phyloP scores from a whole-genome alignment of 2,113 vertebrate genomes.

The Hipposideros armiger region DNA sequence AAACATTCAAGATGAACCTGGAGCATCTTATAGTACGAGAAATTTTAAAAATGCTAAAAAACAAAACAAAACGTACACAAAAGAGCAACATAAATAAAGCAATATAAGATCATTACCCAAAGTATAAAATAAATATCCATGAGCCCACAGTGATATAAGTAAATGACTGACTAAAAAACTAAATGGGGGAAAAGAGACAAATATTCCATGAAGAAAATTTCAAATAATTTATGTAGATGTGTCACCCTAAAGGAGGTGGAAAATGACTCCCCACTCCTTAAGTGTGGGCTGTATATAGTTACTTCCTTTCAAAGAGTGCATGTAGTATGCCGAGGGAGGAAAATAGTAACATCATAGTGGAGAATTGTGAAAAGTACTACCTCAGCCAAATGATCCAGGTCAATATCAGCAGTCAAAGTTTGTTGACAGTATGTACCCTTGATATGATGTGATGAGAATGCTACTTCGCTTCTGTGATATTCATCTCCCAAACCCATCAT shows the following conservation, averaged over 20 bases:
- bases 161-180: background rate
- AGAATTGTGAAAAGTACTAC: background rate
- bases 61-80: background rate
- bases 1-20: background rate
- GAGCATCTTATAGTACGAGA: background rate
- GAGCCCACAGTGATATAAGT: background rate
- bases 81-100: background rate
- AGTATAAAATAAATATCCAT: background rate
- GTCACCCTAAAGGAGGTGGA: background rate
- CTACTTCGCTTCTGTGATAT: background rate
- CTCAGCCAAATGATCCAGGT: background rate
- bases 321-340: too few relatives aligned
- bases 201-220: background rate
- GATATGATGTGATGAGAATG: background rate
- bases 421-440: background rate
- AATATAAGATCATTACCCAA: background rate
- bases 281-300: background rate
- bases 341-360: background rate
- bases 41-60: conserved; percentile 9
- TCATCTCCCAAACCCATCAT: background rate
- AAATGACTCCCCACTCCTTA: background rate
- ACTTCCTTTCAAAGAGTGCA: background rate
- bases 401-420: background rate
- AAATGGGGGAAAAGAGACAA: background rate
- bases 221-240: background rate